Evolutionary conservation across 2,113 vertebrate species (phyloP), one percentile per base, ranked within the genome.

Genomic region (Harpagus bidentatus): DNA sequence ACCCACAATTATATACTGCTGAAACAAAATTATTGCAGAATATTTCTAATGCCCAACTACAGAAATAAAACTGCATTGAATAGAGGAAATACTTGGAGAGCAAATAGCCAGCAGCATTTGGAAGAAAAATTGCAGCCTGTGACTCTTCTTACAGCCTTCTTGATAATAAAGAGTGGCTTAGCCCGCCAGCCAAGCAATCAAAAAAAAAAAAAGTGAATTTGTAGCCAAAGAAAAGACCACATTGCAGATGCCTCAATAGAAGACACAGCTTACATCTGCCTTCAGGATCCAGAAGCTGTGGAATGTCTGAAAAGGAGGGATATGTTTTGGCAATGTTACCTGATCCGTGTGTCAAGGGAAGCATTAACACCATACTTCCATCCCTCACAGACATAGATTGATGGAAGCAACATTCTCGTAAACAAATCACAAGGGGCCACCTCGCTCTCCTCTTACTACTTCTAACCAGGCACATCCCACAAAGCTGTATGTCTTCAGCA

Each of bases 301-400:
- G 92, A 94, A 93, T 94, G 80, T 77, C 90, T 95, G 74, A 31
- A 89, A 73, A 40, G 61, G 59, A 66, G 59, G 58, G 58, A 69
- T 83, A 22, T 61, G 59, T 95, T 95, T 94, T 96, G 96, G 88
- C 91, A 86, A 11, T 0, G 2, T 89, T 94, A 90, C 96, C 91
- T 87, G 88, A 96, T 97, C 93, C 28, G 0, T 65, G 80, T 94
- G 90, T 97, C 90, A 88, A 88, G 94, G 96, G 96, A 97, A 81
- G 80, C 62, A 83, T 95, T 97, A 92, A 87, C 79, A 90, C 90
- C 76, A 52, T 16, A 22, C 40, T 85, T 77, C 66, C 70, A 82
- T 8, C 88, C 73, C 55, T 96, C 74, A 16, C 91, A 94, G 69
- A 58, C 28, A 1, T 19, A 65, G 93, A 92, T 2, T 90, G 94